Evolutionary conservation across 2,888 invertebrate species (phyloP).

Genomic region (Pinctada fucata): DNA sequence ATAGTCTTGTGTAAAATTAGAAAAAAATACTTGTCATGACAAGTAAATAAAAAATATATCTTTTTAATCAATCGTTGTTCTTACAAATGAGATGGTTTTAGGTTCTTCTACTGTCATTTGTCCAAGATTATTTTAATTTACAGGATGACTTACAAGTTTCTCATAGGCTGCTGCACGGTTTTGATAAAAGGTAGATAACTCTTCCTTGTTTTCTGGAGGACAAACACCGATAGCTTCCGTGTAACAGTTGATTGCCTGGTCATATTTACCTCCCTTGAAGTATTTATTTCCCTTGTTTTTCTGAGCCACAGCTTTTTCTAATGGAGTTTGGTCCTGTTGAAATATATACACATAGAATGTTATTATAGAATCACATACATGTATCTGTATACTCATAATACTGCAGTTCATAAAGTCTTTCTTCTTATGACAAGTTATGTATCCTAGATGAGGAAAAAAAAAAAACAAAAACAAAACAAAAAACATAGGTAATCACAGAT

Average conservation of each 20-base stretch:
- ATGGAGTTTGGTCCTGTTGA: conserved; percentile 57
- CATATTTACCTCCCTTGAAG: conserved; percentile 78
- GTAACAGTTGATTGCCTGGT: conserved; percentile 78
- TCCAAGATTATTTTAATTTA: too few relatives aligned
- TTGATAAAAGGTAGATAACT: conserved; percentile 94
- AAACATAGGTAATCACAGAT: not conserved
- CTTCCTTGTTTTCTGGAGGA: conserved; percentile 81
- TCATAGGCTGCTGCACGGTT: conserved; percentile 97
- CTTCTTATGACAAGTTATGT: not conserved
- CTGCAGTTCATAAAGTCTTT: not conserved
- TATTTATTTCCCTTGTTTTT: conserved; percentile 77
- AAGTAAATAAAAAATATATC: too few relatives aligned
- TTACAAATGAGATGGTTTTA: too few relatives aligned
- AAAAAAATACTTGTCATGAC: too few relatives aligned
- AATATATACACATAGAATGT: not conserved
- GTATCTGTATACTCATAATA: conserved; percentile 10
- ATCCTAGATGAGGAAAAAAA: not conserved
- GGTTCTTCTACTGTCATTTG: too few relatives aligned
- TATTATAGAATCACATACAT: conserved; percentile 1
- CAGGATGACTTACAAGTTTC: conserved; percentile 82
- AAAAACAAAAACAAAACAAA: not conserved
- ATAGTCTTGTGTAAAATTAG: too few relatives aligned
- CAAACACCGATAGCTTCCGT: conserved; percentile 78
- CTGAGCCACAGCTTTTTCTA: conserved; percentile 80
- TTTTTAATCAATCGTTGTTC: too few relatives aligned